A percentile compares a stretch with the other conserved stretches of the same genome.
Conservation (phyloP, 2,888 invertebrate genomes). For the Ochropacha duplaris region DNA sequence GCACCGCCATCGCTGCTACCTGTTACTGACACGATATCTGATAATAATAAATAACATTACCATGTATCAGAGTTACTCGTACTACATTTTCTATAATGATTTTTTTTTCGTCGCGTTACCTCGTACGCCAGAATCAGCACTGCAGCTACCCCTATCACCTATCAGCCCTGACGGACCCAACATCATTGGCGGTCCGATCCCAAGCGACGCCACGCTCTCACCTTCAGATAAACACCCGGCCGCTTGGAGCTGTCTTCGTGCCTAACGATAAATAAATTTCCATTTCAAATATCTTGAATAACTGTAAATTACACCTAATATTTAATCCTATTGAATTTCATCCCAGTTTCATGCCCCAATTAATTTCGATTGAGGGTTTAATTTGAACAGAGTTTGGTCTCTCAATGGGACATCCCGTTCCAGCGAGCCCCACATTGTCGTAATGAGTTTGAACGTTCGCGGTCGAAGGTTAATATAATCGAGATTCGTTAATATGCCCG, state of each 20-base stretch:
- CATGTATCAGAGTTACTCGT: neutral
- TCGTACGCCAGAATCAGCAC: slow-evolving; percentile 93
- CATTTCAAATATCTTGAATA: slow-evolving; percentile 12
- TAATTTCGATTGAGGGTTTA: slow-evolving; percentile 57
- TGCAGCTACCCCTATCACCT: slow-evolving; percentile 91
- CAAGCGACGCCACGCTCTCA: slow-evolving; percentile 90
- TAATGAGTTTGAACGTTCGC: slow-evolving; percentile 44
- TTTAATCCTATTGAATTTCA: slow-evolving; percentile 30
- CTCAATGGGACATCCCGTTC: slow-evolving; percentile 40
- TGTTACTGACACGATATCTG: slow-evolving; percentile 54
- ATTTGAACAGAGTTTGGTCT: slow-evolving; percentile 55
- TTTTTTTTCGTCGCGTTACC: slow-evolving; percentile 56
- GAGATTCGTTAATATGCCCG: slow-evolving; percentile 34
- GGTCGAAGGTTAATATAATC: slow-evolving; percentile 31
- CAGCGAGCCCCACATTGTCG: slow-evolving; percentile 33
- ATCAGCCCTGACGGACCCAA: slow-evolving; percentile 78
- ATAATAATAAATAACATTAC: slow-evolving; percentile 12
- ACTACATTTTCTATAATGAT: slow-evolving; percentile 3
- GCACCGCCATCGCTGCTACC: slow-evolving; percentile 92
- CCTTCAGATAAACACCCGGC: slow-evolving; percentile 93
- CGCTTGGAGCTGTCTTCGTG: slow-evolving; percentile 88
- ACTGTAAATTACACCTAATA: slow-evolving; percentile 8
- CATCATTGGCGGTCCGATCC: slow-evolving; percentile 85
- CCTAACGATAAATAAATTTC: slow-evolving; percentile 62
- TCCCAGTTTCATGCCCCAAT: slow-evolving; percentile 53